Evolutionary conservation across 2,797 vertebrate genomes (phyloP), one percentile per base, ranked within the genome.

Genomic region (Benthosema pterotum): DNA sequence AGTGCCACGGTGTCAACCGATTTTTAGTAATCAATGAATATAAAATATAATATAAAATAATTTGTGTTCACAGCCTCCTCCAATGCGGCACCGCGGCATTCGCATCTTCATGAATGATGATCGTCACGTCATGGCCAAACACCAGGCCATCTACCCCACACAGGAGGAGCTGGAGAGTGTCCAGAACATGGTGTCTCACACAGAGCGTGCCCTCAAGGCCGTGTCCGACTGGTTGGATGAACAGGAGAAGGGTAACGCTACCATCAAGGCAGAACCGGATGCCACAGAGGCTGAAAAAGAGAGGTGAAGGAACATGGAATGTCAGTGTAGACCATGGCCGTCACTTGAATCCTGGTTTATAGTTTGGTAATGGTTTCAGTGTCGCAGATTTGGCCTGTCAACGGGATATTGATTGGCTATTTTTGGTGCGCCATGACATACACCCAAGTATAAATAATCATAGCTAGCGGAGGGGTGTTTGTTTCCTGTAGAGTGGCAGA

Each of bases 111-210:
- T 98, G 82, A 98, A 98, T 3, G 96, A 97, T 28, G 96, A 98
- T 75, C 97, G 96, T 65, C 97, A 99, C 0, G 97, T 96, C 63
- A 98, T 99, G 97, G 95, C 96, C 74, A 99, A 98, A 67, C 97
- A 99, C 86, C 95, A 95, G 0, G 93, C 95, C 7, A 95, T 99
- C 71, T 99, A 99, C 78, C 97, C 97, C 0, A 96, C 95, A 0
- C 97, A 98, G 83, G 96, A 98, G 79, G 97, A 98, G 66, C 91
- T 99, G 79, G 97, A 98, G 72, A 94, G 92, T 0, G 97, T 98
- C 7, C 97, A 99, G 89, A 98, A 97, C 87, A 99, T 99, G 97
- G 96, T 99, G 11, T 98, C 97, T 12, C 95, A 98, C 88, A 95
- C 96, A 0, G 97, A 99, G 76, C 89, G 96, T 0, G 97, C 96